Conservation (phyloP, 2,797 vertebrate species). For the Remorina albescens region DNA sequence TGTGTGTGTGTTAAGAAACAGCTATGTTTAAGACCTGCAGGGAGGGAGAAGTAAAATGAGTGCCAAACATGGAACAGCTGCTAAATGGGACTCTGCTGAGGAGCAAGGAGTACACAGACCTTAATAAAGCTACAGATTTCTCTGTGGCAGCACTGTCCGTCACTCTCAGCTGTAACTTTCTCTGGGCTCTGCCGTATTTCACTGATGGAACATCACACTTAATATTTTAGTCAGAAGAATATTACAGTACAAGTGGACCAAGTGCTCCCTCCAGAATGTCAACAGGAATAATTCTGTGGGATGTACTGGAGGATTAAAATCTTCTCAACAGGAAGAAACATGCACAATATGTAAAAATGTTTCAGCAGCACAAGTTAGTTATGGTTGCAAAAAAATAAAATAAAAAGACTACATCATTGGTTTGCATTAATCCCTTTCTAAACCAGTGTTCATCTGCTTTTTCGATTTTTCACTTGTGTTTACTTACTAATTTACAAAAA, state of each 20-base stretch:
- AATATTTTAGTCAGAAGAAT: constrained; percentile 39
- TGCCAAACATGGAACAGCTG: constrained; percentile 71
- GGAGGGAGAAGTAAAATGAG: constrained; percentile 52
- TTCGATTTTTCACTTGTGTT: constrained; percentile 23
- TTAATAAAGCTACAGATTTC: constrained; percentile 44
- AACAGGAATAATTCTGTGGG: constrained; percentile 23
- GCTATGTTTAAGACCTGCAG: constrained; percentile 63
- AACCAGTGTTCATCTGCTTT: constrained; percentile 30
- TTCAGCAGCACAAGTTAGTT: constrained; percentile 28
- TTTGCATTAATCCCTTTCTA: constrained; percentile 30
- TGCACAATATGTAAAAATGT: neutral
- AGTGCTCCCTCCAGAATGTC: constrained; percentile 23
- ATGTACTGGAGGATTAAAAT: constrained; percentile 35
- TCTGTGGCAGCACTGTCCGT: constrained; percentile 41
- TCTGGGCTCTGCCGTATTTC: constrained; percentile 31
- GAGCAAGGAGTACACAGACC: constrained; percentile 25
- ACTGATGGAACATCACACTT: constrained; percentile 24
- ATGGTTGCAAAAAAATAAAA: constrained; percentile 22
- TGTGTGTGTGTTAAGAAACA: constrained; percentile 24
- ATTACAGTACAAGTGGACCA: constrained; percentile 6
- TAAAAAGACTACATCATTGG: neutral
- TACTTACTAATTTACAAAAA: constrained; percentile 34
- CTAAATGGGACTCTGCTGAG: constrained; percentile 58
- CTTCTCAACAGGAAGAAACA: constrained; percentile 14
- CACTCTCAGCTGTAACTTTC: constrained; percentile 26